Base-by-base conservation (phyloP, 2,797 vertebrate genomes). In the Myripristis jacobus region DNA sequence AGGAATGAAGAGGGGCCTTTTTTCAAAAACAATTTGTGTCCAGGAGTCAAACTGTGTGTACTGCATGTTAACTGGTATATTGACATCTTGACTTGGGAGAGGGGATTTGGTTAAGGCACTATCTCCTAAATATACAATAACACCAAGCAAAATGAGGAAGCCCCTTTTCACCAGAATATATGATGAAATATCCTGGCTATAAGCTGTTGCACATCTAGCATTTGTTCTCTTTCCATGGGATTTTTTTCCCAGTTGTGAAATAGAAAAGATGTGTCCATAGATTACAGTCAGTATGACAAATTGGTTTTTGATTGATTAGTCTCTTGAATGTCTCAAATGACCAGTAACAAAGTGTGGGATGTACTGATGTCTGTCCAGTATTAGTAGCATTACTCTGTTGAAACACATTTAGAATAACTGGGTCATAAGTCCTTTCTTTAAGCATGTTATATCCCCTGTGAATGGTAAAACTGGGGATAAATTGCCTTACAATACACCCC, bases 161-260 rank as follows among this genome's bases (percentile, higher is more conserved):
- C 63, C 0, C 0, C 43, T 60, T 68, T 70, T 63, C 36, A 22
- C 12, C 27, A 77, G 61, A 55, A 75, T 60, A 3, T 61, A 11
- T 77, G 63, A 56, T 61, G 75, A 82, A 85, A 75, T 56, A 66
- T 64, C 31, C 59, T 16, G 36, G 12, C 66, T 70, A 38, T 77
- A 69, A 75, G 25, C 75, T 44, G 66, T 48, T 54, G 1, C 21
- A 13, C 21, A 48, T n/a, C 15, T 48, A 38, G 4, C 25, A 47
- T 50, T 62, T 43, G 16, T 22, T 38, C 21, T 58, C 44, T 24
- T 8, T 41, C 13, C 31, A 19, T 11, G 16, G 29, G 19, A 22
- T 48, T 18, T 36, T 2, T 29, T n/a, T 31, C 8, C 29, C 29
- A 31, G 29, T 31, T 27, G 34, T 36, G 27, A 76, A 80, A 66